Base-by-base conservation (phyloP, 2,113 vertebrate genomes). In the Cyanistes caeruleus region DNA sequence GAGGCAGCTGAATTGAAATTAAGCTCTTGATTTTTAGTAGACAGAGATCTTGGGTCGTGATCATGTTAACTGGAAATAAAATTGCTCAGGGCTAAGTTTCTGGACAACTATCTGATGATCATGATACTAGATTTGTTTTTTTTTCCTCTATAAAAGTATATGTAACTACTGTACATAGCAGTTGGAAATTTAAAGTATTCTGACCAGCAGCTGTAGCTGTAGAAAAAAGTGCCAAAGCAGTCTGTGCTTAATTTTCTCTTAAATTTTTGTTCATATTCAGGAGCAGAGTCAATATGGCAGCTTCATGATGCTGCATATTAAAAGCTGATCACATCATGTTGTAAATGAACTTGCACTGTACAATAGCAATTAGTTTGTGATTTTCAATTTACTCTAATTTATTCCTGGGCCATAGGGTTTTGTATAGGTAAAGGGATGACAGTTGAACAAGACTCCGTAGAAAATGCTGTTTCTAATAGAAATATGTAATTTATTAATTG, bases 361-460 rank as follows among this genome's bases (percentile, higher is more conserved):
- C 55, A 88, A 68, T 68, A 92, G 89, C 93, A 84, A 95, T 91
- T 93, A 65, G 78, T 90, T 89, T 87, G 55, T 70, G 48, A 80
- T 93, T 89, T 84, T 83, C 92, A 95, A 39, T 87, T 97, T 97
- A 55, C 93, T 95, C 65, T 94, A 75, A 84, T 96, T 97, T 97
- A 91, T 95, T 97, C 94, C 55, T 88, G 79, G 52, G 89, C 76
- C 65, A 91, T 49, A 53, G 55, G 51, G 21, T 93, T 68, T 73
- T 81, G 82, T 73, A 33, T 80, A 64, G 75, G 68, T 18, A 35
- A 82, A 80, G 65, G 62, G 72, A 69, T 69, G 44, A 51, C 80
- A 23, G 72, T 52, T 86, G 64, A 90, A 65, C 58, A 63, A 56
- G 60, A 94, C 35, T 93, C 92, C 63, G 19, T 33, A 86, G 73